phyloP scores from a whole-genome alignment of 1,140 invertebrate genomes.

The Eciton burchellii region DNA sequence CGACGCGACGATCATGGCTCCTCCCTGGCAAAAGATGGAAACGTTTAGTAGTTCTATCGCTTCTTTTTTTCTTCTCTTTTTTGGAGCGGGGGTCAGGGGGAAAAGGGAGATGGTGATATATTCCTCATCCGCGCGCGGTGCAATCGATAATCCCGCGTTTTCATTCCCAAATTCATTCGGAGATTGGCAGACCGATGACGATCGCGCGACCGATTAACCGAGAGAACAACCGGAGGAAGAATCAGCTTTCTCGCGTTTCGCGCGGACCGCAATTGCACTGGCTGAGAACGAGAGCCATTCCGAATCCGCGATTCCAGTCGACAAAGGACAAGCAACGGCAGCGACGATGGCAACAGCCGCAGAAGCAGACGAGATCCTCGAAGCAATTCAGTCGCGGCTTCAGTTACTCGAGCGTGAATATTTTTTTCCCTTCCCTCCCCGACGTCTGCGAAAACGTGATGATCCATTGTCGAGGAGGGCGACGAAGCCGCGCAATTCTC shows the following conservation, averaged over 20 bases:
- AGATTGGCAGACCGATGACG: neutral
- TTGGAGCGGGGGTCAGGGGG: no score
- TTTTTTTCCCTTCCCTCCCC: slow-evolving; percentile 18
- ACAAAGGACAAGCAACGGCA: slow-evolving; percentile 44
- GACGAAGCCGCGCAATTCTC: slow-evolving; percentile 66
- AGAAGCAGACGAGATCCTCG: slow-evolving; percentile 41
- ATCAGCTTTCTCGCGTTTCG: slow-evolving; percentile 23
- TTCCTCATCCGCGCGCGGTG: neutral
- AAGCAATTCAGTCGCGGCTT: slow-evolving; percentile 38
- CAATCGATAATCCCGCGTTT: neutral
- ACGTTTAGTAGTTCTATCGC: no score
- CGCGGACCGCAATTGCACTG: slow-evolving; percentile 1
- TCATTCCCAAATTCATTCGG: neutral
- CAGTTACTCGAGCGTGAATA: slow-evolving; percentile 12
- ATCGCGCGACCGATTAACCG: slow-evolving; percentile 20
- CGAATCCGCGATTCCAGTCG: slow-evolving; percentile 46
- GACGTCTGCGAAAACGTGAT: slow-evolving; percentile 35
- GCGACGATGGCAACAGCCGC: no score
- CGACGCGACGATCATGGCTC: neutral
- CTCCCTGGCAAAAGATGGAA: no score
- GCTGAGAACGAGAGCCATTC: slow-evolving; percentile 51
- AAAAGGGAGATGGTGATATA: neutral
- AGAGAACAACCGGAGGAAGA: neutral
- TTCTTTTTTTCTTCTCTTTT: no score
- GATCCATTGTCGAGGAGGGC: slow-evolving; percentile 55